Conservation (phyloP, 2,797 vertebrate species). For the Lutjanus argentimaculatus region DNA sequence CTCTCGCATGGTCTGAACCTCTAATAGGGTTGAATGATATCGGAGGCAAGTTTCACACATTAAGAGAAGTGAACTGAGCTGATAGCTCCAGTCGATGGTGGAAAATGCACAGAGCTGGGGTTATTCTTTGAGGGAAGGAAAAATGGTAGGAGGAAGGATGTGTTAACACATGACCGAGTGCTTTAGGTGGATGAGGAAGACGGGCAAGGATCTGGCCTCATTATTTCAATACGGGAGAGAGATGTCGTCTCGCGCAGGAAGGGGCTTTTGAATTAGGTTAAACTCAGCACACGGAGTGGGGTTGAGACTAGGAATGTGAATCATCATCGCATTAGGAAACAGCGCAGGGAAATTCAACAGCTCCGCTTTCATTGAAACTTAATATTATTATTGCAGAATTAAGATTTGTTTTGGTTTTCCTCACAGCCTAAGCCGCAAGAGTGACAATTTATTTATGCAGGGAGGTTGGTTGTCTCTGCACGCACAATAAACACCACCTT, state of each 20-base stretch:
- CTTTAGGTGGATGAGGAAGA: slow-evolving; percentile 74
- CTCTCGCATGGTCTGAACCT: slow-evolving; percentile 43
- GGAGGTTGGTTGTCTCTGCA: slow-evolving; percentile 41
- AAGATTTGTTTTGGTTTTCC: slow-evolving; percentile 45
- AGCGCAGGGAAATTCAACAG: slow-evolving; percentile 45
- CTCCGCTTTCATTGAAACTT: slow-evolving; percentile 53
- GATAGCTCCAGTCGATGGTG: slow-evolving; percentile 54
- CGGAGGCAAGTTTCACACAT: slow-evolving; percentile 62
- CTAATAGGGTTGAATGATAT: slow-evolving; percentile 67
- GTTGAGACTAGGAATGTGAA: slow-evolving; percentile 66
- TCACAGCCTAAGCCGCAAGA: slow-evolving; percentile 40
- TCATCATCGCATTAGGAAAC: slow-evolving; percentile 56
- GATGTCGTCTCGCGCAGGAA: slow-evolving; percentile 61
- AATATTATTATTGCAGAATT: slow-evolving; percentile 54
- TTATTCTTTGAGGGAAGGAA: slow-evolving; percentile 66
- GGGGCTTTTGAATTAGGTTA: slow-evolving; percentile 76
- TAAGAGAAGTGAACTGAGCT: slow-evolving; percentile 64
- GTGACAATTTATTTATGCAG: slow-evolving; percentile 63
- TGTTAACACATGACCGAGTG: slow-evolving; percentile 77
- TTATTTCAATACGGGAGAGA: slow-evolving; percentile 77
- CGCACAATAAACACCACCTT: slow-evolving; percentile 55
- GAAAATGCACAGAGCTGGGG: slow-evolving; percentile 46
- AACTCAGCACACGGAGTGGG: slow-evolving; percentile 62
- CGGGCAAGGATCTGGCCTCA: slow-evolving; percentile 70
- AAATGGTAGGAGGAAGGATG: slow-evolving; percentile 61